These are phyloP conservation scores for Synergus gifuensis DNA, from an alignment of 2,888 invertebrate genomes.

Conservation along the genomic window DNA sequence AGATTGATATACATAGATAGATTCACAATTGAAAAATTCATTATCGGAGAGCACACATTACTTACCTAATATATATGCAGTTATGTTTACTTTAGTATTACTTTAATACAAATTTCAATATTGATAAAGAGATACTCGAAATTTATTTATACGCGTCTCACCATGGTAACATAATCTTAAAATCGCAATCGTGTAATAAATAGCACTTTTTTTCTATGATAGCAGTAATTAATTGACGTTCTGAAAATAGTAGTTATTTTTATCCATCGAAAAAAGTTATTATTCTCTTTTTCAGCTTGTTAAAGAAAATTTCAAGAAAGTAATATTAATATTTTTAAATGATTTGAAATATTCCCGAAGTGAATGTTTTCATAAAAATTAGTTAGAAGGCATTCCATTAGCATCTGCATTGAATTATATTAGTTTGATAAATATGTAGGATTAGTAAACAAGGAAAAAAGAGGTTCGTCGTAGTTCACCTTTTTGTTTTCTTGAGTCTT, in stretches of 20 bases:
- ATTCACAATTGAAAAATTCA: not conserved
- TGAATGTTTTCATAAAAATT: too few relatives aligned
- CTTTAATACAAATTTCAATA: not conserved
- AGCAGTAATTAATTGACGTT: too few relatives aligned
- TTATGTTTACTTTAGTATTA: not conserved
- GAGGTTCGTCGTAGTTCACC: not conserved
- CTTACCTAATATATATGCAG: not conserved
- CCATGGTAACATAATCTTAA: not conserved
- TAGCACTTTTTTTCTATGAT: too few relatives aligned
- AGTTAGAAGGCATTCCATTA: not conserved
- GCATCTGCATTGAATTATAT: not conserved
- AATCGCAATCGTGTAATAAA: not conserved
- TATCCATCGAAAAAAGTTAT: too few relatives aligned
- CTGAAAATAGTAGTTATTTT: too few relatives aligned
- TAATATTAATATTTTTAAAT: too few relatives aligned
- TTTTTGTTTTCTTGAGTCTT: constrained; percentile 36
- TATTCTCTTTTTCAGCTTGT: too few relatives aligned
- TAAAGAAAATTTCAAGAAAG: too few relatives aligned
- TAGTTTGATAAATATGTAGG: not conserved
- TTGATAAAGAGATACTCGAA: not conserved
- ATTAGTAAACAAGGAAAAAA: not conserved
- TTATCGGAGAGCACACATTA: not conserved
- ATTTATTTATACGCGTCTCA: not conserved
- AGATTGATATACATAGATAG: too few relatives aligned
- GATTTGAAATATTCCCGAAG: too few relatives aligned